Percentiles rank a stretch among this genome's conserved stretches.
These are phyloP conservation scores for Agapornis roseicollis DNA, from an alignment of 2,113 vertebrate species.

Conservation along the genomic window DNA sequence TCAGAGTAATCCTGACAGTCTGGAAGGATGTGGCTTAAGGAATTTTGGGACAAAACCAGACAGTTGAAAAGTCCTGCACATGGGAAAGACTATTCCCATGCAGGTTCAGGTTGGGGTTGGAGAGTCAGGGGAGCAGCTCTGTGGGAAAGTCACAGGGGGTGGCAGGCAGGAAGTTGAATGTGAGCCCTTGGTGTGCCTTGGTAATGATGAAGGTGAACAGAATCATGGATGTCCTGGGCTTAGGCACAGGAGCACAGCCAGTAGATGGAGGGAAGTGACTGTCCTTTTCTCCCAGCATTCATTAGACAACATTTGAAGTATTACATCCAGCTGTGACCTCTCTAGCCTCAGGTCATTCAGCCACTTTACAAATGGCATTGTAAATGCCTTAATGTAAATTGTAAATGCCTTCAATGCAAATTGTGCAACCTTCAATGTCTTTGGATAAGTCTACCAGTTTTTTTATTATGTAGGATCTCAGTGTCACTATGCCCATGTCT, in stretches of 20 bases:
- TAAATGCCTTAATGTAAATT: not conserved
- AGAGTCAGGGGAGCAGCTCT: not conserved
- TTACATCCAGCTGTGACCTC: not conserved
- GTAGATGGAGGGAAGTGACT: not conserved
- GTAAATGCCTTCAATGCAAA: not conserved
- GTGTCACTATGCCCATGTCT: not conserved
- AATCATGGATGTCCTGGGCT: too few species aligned
- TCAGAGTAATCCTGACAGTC: not conserved
- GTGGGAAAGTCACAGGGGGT: not conserved
- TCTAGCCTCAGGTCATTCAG: not conserved
- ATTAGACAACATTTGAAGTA: not conserved
- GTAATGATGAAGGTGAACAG: not conserved
- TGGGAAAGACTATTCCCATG: not conserved
- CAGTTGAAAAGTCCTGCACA: not conserved
- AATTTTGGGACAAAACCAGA: not conserved
- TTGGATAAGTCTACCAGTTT: not conserved
- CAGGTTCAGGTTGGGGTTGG: not conserved
- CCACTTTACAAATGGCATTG: not conserved
- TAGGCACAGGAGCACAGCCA: not conserved
- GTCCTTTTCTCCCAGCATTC: not conserved
- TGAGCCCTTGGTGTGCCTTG: not conserved
- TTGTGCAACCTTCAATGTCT: not conserved
- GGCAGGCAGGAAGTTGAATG: not conserved
- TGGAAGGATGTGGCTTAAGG: not conserved
- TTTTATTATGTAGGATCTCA: not conserved